Conservation (phyloP, 1,140 invertebrate genomes). For the Drosophila novamexicana region DNA sequence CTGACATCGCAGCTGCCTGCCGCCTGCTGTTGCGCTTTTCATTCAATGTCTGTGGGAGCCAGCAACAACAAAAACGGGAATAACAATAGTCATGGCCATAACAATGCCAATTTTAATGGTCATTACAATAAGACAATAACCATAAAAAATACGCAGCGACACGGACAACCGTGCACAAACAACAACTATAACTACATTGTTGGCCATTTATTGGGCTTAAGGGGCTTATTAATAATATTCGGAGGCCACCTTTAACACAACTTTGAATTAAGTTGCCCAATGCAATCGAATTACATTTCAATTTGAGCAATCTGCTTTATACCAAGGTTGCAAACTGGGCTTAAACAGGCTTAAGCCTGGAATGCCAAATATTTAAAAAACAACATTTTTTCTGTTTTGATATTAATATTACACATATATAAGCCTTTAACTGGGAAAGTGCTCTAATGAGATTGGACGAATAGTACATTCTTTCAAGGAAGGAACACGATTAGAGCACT, state of each 20-base stretch:
- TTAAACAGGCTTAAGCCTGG: no score
- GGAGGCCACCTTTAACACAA: conserved; percentile 23
- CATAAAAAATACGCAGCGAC: conserved; percentile 69
- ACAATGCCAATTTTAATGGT: conserved; percentile 82
- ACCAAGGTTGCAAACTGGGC: no score
- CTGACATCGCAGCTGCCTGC: conserved; percentile 64
- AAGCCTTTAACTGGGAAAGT: no score
- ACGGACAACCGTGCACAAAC: conserved; percentile 39
- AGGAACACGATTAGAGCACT: no score
- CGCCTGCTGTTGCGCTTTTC: conserved; percentile 48
- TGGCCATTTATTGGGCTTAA: conserved; percentile 76
- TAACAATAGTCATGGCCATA: conserved; percentile 43
- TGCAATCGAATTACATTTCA: conserved; percentile 78
- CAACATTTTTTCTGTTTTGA: no score
- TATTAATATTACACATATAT: no score
- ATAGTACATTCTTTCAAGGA: no score
- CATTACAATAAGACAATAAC: conserved; percentile 75
- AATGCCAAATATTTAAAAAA: no score
- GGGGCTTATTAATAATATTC: conserved; percentile 80
- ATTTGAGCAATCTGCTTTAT: conserved; percentile 29
- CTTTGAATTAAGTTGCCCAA: conserved; percentile 49
- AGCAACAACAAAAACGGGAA: background rate
- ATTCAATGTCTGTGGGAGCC: conserved; percentile 56
- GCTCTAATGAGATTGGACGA: no score
- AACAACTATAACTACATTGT: conserved; percentile 25